A percentile compares a stretch with the other conserved stretches of the same genome.
Conservation (phyloP, 2,888 invertebrate genomes). For the Dolichopus griseipennis region DNA sequence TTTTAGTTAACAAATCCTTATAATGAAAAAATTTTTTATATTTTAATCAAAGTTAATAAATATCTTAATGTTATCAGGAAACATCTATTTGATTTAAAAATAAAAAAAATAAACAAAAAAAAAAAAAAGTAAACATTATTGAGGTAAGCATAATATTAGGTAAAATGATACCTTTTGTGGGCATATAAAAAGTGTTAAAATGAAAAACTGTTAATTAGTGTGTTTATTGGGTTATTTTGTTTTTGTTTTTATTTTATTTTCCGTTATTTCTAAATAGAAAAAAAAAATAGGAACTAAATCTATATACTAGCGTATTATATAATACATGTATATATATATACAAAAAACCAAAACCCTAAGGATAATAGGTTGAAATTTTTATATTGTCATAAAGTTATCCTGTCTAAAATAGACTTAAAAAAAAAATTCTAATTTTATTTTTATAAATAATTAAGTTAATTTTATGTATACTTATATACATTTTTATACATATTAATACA, state of each 20-base stretch:
- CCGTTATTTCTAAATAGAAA: background rate
- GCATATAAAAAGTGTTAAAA: background rate
- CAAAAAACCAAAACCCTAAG: background rate
- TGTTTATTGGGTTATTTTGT: background rate
- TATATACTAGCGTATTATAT: too few species aligned
- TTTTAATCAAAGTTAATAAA: too few species aligned
- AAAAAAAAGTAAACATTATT: background rate
- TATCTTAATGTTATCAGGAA: too few species aligned
- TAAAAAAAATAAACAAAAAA: background rate
- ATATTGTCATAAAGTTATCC: too few species aligned
- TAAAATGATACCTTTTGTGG: background rate
- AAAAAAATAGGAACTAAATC: background rate
- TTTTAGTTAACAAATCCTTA: too few species aligned
- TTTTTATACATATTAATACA: background rate
- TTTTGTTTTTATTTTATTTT: background rate
- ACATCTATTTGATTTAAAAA: too few species aligned
- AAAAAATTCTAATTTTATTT: constrained; percentile 1
- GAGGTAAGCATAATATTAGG: background rate
- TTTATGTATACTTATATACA: background rate
- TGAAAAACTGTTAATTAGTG: background rate
- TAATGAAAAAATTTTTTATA: too few species aligned
- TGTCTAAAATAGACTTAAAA: background rate
- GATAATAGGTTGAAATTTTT: background rate
- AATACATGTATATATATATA: background rate
- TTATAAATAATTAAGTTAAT: constrained; percentile 1